phyloP scores from a whole-genome alignment of 2,113 vertebrate species.

The Paratilapia polleni region DNA sequence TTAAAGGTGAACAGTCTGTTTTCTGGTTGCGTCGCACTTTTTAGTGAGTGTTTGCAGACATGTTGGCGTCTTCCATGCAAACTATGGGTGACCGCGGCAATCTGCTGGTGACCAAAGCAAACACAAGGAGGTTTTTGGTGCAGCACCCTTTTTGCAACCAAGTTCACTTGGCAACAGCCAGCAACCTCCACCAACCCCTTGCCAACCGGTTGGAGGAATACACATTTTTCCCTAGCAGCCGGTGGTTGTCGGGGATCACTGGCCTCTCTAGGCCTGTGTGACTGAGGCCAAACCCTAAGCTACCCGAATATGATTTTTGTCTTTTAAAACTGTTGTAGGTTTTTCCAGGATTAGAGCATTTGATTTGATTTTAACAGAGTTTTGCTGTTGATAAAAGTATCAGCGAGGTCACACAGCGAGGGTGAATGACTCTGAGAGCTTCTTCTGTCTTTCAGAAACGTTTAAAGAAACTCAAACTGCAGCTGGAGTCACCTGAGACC shows the following conservation, averaged over 20 bases:
- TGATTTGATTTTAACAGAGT: too few relatives aligned
- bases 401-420: not conserved
- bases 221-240: too few relatives aligned
- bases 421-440: rapidly evolving
- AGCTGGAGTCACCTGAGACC: not conserved
- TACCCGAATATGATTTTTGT: not conserved
- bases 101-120: not conserved
- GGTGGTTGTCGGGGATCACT: too few relatives aligned
- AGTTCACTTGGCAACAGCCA: too few relatives aligned
- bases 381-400: not conserved
- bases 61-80: not conserved
- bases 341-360: too few relatives aligned
- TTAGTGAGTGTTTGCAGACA: too few relatives aligned
- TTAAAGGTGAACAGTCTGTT: too few relatives aligned
- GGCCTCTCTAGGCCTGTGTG: too few relatives aligned
- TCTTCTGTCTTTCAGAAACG: too few relatives aligned
- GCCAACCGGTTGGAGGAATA: too few relatives aligned
- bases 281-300: not conserved
- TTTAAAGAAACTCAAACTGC: not conserved
- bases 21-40: too few relatives aligned
- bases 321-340: not conserved
- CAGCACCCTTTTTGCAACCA: not conserved
- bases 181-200: too few relatives aligned
- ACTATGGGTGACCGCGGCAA: not conserved
- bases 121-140: not conserved